phyloP scores from a whole-genome alignment of 2,113 vertebrate species.

The Drymodes brunneopygia region DNA sequence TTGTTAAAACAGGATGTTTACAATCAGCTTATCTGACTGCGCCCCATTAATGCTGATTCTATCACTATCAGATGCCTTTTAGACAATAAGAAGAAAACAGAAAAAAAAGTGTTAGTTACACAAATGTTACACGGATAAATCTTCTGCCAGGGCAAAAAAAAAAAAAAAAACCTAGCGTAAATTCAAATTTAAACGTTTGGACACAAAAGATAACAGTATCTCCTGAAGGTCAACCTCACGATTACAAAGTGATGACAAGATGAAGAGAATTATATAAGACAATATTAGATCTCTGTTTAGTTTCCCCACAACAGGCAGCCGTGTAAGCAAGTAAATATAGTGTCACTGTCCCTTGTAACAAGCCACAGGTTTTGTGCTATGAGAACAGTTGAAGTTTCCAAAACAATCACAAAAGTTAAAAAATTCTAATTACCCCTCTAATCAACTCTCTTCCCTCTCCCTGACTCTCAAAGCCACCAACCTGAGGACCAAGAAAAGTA shows the following conservation, averaged over 20 bases:
- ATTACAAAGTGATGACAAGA: neutral
- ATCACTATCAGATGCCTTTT: neutral
- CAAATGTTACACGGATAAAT: neutral
- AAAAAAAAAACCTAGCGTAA: neutral
- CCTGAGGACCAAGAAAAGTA: neutral
- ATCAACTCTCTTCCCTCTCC: neutral
- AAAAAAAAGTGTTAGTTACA: neutral
- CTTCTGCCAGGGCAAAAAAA: neutral
- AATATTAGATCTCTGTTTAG: neutral
- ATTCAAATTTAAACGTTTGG: neutral
- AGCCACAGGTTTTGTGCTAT: neutral
- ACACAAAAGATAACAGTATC: neutral
- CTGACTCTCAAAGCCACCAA: neutral
- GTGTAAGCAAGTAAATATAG: neutral
- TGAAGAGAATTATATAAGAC: neutral
- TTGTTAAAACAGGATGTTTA: neutral
- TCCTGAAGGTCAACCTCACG: neutral
- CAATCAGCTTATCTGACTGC: neutral
- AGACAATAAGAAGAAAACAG: neutral
- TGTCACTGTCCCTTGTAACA: neutral
- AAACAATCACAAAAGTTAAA: neutral
- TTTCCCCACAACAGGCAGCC: neutral
- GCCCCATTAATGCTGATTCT: neutral
- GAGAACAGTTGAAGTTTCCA: neutral
- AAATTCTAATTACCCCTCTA: neutral